Evolutionary conservation across 2,113 vertebrate genomes (phyloP).

Genomic region (Bungarus multicinctus): DNA sequence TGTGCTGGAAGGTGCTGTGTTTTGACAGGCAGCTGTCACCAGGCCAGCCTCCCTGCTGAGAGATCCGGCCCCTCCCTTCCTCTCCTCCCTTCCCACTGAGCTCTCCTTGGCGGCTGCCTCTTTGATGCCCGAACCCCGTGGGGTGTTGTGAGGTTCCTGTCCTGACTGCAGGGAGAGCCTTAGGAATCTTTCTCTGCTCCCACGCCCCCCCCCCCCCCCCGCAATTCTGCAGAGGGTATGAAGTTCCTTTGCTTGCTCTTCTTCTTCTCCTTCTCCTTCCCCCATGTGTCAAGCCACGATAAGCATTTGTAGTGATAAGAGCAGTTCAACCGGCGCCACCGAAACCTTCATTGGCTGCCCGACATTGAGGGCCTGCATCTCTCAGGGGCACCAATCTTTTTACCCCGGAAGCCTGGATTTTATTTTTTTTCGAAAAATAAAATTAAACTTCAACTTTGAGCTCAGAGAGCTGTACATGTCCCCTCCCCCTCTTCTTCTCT

Average conservation of each 20-base stretch:
- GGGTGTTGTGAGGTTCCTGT: too few relatives aligned
- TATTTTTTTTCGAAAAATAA: not conserved
- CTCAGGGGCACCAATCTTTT: not conserved
- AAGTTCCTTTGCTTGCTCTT: too few relatives aligned
- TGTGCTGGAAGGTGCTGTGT: not conserved
- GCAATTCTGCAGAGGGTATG: not conserved
- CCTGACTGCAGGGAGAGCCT: not conserved
- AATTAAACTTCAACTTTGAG: not conserved
- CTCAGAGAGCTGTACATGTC: not conserved
- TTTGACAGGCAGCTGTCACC: not conserved
- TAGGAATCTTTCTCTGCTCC: not conserved
- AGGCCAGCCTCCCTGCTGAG: not conserved
- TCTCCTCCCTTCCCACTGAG: not conserved
- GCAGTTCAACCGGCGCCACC: not conserved
- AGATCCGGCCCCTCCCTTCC: not conserved
- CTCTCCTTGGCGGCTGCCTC: not conserved
- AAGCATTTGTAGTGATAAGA: not conserved
- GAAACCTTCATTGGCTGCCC: not conserved
- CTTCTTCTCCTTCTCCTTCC: too few relatives aligned
- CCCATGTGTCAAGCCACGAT: not conserved
- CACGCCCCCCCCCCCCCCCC: too few relatives aligned
- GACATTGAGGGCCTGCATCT: not conserved
- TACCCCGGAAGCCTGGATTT: not conserved
- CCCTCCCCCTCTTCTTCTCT: too few relatives aligned
- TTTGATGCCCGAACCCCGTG: not conserved